phyloP scores from a whole-genome alignment of 2,113 vertebrate species.

The Eupsittula cactorum region DNA sequence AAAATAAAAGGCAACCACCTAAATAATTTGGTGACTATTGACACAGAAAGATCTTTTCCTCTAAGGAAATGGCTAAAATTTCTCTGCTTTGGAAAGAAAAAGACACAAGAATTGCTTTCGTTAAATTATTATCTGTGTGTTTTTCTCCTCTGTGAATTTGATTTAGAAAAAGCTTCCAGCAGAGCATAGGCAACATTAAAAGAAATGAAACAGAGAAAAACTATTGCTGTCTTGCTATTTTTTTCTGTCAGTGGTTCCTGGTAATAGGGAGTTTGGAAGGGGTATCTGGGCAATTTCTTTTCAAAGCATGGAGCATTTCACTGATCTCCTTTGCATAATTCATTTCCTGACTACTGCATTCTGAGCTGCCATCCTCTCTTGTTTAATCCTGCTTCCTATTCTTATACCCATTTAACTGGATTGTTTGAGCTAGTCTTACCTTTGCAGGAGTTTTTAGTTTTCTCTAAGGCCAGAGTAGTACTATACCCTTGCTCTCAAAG shows the following conservation, averaged over 20 bases:
- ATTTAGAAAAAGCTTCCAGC: neutral
- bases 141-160: neutral
- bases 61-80: neutral
- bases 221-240: neutral
- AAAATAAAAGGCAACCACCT: neutral
- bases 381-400: constrained; percentile 12
- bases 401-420: neutral
- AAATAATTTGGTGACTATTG: neutral
- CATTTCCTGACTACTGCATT: neutral
- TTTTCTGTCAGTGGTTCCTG: neutral
- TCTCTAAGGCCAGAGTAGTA: constrained; percentile 19
- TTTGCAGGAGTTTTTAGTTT: constrained; percentile 15
- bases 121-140: neutral
- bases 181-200: neutral
- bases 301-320: neutral
- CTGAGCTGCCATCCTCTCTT: neutral
- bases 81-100: neutral
- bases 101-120: neutral
- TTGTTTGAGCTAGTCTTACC: constrained; percentile 14
- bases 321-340: neutral
- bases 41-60: neutral
- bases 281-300: neutral
- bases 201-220: neutral
- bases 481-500: neutral
- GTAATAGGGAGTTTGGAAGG: neutral